Conservation (phyloP, 1,140 invertebrate species). For the Scaptomyza hsui region DNA sequence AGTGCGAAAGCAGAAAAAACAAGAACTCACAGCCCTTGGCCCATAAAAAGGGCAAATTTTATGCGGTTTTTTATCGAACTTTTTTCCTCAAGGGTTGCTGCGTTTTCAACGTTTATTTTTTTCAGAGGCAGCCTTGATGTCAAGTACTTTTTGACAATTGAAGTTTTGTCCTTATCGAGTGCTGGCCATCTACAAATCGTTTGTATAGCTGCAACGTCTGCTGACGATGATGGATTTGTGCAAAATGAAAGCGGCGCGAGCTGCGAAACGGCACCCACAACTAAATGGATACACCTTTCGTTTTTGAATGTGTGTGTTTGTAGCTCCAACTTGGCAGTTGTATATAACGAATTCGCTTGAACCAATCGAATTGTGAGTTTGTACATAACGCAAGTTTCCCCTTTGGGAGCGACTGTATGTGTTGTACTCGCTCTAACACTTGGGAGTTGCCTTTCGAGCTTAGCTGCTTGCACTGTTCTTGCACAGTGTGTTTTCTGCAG, state of each 20-base stretch:
- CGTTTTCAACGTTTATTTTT: neutral
- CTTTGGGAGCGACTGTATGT: neutral
- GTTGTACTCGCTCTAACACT: constrained; percentile 15
- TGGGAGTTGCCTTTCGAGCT: too few species aligned
- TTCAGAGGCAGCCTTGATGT: neutral
- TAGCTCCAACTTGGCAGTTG: neutral
- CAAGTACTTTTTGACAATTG: too few species aligned
- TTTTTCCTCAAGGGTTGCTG: constrained; percentile 26
- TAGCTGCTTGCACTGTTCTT: constrained; percentile 12
- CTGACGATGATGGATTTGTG: constrained; percentile 70
- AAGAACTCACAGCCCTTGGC: constrained; percentile 16
- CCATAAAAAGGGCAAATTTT: neutral
- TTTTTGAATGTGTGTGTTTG: neutral
- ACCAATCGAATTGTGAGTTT: constrained; percentile 9
- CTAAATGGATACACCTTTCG: constrained; percentile 5
- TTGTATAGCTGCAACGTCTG: constrained; percentile 40
- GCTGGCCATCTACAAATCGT: constrained; percentile 29
- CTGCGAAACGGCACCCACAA: constrained; percentile 25
- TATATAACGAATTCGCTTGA: constrained; percentile 12
- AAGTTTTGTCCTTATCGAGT: constrained; percentile 24
- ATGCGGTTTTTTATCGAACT: neutral
- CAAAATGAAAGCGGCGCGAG: constrained; percentile 43
- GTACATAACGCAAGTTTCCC: constrained; percentile 54
- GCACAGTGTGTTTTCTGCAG: neutral
- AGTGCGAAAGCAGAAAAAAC: neutral